Base-by-base conservation (phyloP, 2,113 vertebrate species). In the Aramus guarauna region DNA sequence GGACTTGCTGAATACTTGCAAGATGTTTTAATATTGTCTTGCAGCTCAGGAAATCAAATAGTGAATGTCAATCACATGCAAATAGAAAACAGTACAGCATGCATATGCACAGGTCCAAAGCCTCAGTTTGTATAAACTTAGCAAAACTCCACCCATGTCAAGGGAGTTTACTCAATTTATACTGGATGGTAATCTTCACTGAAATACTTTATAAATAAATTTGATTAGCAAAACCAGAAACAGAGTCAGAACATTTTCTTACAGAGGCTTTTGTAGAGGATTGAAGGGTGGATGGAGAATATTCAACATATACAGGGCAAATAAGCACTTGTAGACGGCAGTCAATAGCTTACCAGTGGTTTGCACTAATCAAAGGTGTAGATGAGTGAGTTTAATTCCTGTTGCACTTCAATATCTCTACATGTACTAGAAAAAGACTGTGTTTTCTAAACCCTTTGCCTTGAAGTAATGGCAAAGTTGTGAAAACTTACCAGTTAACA, bases 221-320 rank as follows among this genome's bases (percentile, higher is more conserved):
- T 63, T 80, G 2, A 77, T 52, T 64, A 66, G 2, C 9, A 79
- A 85, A 91, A 80, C 6, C 5, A 84, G 29, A 58, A 84, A 53
- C 12, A 77, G 34, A 41, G 2, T 20, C 21, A 52, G 36, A 69
- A 72, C 3, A 52, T 37, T 43, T 53, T 52, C 26, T 50, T 39
- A 27, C 5, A 34, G 17, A 73, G 26, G 2, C 3, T 62, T 48
- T 63, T 24, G 9, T 41, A 26, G 12, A 50, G 3, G 22, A 55
- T 43, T 7, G 3, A 12, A 58, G 4, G 0, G 0, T 55, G 36
- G 9, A 19, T 82, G 17, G 11, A 78, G 12, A 72, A 74, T 23
- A 12, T 14, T 55, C 8, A 43, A 10, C 11, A 7, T 7, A 63
- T 18, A 27, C 1, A 43, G 9, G 37, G 7, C 4, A 84, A 87